Percentiles rank a stretch among this genome's conserved stretches.
Conservation (phyloP, 1,140 invertebrate species). For the Aphaenogaster floridana region DNA sequence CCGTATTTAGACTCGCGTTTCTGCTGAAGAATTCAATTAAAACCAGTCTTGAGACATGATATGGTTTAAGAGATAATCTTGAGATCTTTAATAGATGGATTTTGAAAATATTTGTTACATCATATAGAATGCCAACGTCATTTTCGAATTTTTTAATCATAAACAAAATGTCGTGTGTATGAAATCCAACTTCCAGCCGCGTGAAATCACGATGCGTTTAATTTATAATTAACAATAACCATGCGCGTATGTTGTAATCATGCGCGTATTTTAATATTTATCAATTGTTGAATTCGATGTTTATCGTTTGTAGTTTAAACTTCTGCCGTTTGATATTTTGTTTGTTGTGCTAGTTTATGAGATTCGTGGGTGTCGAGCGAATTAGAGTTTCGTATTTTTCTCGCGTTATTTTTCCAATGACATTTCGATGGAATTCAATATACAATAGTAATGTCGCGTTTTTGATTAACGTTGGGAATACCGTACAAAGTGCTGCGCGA, state of each 20-base stretch:
- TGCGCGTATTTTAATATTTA: neutral
- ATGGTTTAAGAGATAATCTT: neutral
- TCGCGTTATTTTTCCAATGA: neutral
- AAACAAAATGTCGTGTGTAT: neutral
- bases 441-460: neutral
- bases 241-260: no score
- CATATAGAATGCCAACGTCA: neutral
- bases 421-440: neutral
- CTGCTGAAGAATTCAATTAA: neutral
- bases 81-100: neutral
- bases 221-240: slow-evolving; percentile 7
- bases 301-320: neutral
- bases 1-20: slow-evolving; percentile 1
- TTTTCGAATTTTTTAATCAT: neutral
- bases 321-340: neutral
- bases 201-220: neutral
- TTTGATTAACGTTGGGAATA: slow-evolving; percentile 1
- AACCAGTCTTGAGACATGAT: neutral
- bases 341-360: neutral
- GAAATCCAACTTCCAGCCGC: neutral
- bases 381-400: neutral
- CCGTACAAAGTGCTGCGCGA: neutral
- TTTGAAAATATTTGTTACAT: slow-evolving; percentile 1
- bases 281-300: neutral
- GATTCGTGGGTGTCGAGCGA: neutral